phyloP scores from a whole-genome alignment of 2,113 vertebrate genomes.

The Lepisosteus osseus region DNA sequence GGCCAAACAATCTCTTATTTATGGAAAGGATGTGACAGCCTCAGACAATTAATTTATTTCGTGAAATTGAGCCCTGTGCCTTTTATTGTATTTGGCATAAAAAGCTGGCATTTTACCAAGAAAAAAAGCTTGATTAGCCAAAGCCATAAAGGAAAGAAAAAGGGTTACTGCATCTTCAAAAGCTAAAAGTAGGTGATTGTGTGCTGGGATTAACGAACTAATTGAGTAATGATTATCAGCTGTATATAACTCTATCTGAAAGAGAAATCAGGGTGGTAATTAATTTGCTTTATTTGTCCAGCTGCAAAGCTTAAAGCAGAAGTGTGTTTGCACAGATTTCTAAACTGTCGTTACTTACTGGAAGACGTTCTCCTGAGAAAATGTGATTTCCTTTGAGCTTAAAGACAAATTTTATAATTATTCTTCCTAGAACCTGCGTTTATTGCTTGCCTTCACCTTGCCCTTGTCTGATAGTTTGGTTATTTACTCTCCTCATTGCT shows the following conservation, averaged over 20 bases:
- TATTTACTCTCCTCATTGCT: not conserved
- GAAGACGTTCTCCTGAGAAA: conserved; percentile 15
- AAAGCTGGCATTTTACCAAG: not conserved
- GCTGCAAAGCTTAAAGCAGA: conserved; percentile 10
- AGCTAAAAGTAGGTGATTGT: conserved; percentile 8
- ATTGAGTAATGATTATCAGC: conserved; percentile 25
- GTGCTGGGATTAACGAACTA: conserved; percentile 20
- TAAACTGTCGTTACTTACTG: conserved; percentile 10
- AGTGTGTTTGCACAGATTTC: conserved; percentile 8
- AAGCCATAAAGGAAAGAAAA: conserved; percentile 11
- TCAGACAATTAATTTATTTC: conserved; percentile 2
- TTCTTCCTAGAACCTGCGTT: not conserved
- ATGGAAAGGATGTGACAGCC: not conserved
- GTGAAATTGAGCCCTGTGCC: not conserved
- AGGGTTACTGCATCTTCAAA: conserved; percentile 22
- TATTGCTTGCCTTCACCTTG: not conserved
- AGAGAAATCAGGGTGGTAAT: conserved; percentile 22
- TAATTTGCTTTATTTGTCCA: conserved; percentile 25
- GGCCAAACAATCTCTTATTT: conserved; percentile 1
- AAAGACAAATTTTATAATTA: not conserved
- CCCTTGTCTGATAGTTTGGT: not conserved
- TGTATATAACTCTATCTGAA: conserved; percentile 23
- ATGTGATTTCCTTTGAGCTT: conserved; percentile 10
- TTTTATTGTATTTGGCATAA: conserved; percentile 2
- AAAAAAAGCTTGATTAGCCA: conserved; percentile 14